phyloP scores from a whole-genome alignment of 1,140 invertebrate species.

The Bombus ignitus region DNA sequence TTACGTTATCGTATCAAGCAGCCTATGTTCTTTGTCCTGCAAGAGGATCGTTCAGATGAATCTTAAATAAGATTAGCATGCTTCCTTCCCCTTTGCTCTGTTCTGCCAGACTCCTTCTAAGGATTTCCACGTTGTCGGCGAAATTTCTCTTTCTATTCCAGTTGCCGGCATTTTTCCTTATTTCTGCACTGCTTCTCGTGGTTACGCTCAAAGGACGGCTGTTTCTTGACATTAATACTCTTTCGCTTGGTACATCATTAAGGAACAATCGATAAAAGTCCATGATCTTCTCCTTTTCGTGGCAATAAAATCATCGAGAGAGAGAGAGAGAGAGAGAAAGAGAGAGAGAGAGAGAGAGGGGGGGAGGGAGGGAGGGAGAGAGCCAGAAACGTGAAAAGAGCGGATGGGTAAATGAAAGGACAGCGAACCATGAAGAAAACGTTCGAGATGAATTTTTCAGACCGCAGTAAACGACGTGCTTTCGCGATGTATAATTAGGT shows the following conservation, averaged over 20 bases:
- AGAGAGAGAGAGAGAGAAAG: too few relatives aligned
- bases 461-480: not conserved
- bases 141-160: slow-evolving; percentile 6
- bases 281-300: not conserved
- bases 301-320: not conserved
- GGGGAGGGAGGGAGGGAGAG: rapidly evolving
- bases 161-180: not conserved
- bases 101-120: not conserved
- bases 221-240: not conserved
- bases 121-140: not conserved
- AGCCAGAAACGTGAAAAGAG: not conserved
- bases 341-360: too few relatives aligned
- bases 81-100: not conserved
- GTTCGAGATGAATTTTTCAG: slow-evolving; percentile 4
- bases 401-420: not conserved
- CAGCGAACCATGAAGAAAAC: not conserved
- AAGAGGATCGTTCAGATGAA: slow-evolving; percentile 34
- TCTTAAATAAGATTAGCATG: slow-evolving; percentile 35
- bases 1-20: slow-evolving; percentile 38
- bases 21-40: slow-evolving; percentile 33
- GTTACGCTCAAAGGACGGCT: not conserved
- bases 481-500: slow-evolving; percentile 28
- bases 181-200: not conserved
- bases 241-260: not conserved
- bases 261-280: not conserved